Conservation (phyloP, 1,140 invertebrate genomes). For the Lepidotrigona ventralis region DNA sequence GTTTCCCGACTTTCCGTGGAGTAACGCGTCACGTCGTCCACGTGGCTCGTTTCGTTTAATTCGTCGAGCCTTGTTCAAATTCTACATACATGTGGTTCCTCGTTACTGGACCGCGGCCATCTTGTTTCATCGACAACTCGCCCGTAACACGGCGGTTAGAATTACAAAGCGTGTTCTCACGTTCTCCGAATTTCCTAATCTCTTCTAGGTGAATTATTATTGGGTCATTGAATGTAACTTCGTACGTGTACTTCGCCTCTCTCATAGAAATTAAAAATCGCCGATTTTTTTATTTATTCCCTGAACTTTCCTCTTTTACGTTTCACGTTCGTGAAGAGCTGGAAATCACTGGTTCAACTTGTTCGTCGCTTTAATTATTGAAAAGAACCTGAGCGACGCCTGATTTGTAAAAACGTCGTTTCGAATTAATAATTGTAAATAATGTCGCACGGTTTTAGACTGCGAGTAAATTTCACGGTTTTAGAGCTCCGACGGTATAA, state of each 20-base stretch:
- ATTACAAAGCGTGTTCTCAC: no score
- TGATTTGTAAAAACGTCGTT: background rate
- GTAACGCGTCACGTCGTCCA: conserved; percentile 1
- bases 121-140: background rate
- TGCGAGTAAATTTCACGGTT: background rate
- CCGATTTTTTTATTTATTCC: no score
- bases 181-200: no score
- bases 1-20: conserved; percentile 39
- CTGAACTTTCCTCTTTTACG: no score
- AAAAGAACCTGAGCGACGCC: background rate
- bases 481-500: no score
- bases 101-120: background rate
- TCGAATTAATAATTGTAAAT: background rate
- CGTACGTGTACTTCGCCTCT: no score
- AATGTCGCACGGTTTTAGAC: background rate
- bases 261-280: no score
- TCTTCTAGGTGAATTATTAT: no score
- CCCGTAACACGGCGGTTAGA: no score
- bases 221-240: no score
- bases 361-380: background rate
- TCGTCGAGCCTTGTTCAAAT: background rate
- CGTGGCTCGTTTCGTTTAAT: conserved; percentile 1
- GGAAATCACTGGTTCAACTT: no score
- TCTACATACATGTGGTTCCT: background rate
- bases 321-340: no score